Base-by-base conservation (phyloP, 2,888 invertebrate genomes). In the Allacma fusca region DNA sequence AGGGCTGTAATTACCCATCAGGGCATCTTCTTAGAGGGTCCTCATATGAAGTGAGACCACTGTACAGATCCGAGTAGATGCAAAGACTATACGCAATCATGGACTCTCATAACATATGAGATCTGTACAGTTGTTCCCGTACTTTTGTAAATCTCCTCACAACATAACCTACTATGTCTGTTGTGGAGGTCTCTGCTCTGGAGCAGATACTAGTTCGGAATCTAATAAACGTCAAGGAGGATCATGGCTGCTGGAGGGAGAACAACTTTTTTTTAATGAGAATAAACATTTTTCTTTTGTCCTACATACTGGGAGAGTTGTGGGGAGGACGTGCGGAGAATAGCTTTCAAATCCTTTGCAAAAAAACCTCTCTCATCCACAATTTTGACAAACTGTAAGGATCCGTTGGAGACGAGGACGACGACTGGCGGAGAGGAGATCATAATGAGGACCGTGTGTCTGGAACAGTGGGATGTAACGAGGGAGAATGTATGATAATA, bases 201-300 rank as follows among this genome's bases (percentile, higher is more conserved):
- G n/a, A n/a, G n/a, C n/a, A n/a, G n/a, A n/a, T n/a, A n/a, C n/a
- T n/a, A 21, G 21, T 57, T 57, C n/a, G 57, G 44, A 57, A 16
- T 21, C 57, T 57, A 57, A 57, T 57, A 57, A 57, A 57, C 19
- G 57, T 57, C 57, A 57, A 57, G 57, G 16, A 57, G 57, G 21
- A 4, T 57, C n/a, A 19, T 57, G 57, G 57, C 57, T 34, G 34
- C 34, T 34, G 34, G 5, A 34, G 34, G 34, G 57, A 57, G 21
- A 57, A 57, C 16, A 57, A 57, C n/a, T 57, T 62, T 62, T 62
- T 50, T 50, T 62, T 62, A 62, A 24, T 68, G 68, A 68, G 40
- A 68, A 68, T 68, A 68, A 68, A 68, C 40, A 68, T 68, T 68
- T 68, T 40, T 68, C 68, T 40, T 24, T 34, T 68, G 68, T 40